A percentile compares a stretch with the other conserved stretches of the same genome.
Evolutionary conservation across 2,888 invertebrate species (phyloP).

Genomic region (Drosophila leonis): DNA sequence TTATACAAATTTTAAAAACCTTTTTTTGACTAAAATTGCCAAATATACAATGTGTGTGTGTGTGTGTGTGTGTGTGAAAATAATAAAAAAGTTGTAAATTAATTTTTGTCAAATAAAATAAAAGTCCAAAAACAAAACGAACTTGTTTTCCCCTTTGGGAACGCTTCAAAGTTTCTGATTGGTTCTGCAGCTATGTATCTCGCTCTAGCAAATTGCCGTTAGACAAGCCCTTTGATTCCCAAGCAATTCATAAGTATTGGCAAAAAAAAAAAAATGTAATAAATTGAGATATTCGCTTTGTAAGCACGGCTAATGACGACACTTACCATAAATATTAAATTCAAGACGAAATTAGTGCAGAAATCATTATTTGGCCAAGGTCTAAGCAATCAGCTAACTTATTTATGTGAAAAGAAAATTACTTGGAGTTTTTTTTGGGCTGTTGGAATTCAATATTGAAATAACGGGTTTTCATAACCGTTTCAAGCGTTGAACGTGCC

Average conservation of each 20-base stretch:
- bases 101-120: not conserved
- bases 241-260: not conserved
- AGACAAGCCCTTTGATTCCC: not conserved
- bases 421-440: not conserved
- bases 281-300: not conserved
- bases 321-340: constrained; percentile 13
- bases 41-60: too few species aligned
- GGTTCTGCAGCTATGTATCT: not conserved
- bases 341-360: not conserved
- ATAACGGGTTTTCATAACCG: constrained; percentile 9
- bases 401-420: not conserved
- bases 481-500: constrained; percentile 7
- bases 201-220: not conserved
- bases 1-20: too few species aligned
- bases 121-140: not conserved
- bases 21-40: too few species aligned
- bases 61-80: too few species aligned
- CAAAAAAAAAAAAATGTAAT: not conserved
- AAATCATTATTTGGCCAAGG: constrained; percentile 8
- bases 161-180: not conserved
- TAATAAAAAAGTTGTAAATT: too few species aligned
- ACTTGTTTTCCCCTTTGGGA: not conserved
- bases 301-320: not conserved
- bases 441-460: not conserved
- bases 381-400: not conserved